phyloP scores from a whole-genome alignment of 2,113 vertebrate genomes.

The Parus major region DNA sequence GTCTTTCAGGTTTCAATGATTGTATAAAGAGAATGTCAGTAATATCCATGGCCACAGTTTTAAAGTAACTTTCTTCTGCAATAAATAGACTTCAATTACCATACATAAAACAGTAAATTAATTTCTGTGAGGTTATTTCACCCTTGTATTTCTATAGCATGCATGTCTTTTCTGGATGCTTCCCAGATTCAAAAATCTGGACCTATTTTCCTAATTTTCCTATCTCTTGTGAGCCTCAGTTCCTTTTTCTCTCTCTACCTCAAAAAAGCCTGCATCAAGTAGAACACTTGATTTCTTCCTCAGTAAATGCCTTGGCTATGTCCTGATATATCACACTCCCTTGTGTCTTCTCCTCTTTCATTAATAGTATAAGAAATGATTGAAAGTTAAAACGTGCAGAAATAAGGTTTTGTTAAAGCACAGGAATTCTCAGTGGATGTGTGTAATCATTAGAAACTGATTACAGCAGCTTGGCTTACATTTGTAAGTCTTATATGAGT shows the following conservation, averaged over 20 bases:
- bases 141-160: neutral
- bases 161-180: neutral
- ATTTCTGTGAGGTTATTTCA: neutral
- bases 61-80: neutral
- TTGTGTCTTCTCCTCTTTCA: neutral
- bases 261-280: neutral
- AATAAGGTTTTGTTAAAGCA: constrained; percentile 4
- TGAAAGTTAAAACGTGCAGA: neutral
- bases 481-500: neutral
- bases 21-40: neutral
- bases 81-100: neutral
- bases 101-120: neutral
- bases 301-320: neutral
- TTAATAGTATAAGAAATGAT: neutral
- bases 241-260: neutral
- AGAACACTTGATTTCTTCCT: neutral
- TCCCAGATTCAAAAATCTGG: neutral
- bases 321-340: neutral
- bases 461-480: neutral
- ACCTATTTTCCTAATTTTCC: neutral
- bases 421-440: constrained; percentile 13
- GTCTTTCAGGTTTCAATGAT: neutral
- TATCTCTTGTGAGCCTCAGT: neutral
- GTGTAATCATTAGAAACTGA: neutral
- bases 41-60: neutral